Evolutionary conservation across 2,888 invertebrate species (phyloP).

Genomic region (Ischnus inquisitorius): DNA sequence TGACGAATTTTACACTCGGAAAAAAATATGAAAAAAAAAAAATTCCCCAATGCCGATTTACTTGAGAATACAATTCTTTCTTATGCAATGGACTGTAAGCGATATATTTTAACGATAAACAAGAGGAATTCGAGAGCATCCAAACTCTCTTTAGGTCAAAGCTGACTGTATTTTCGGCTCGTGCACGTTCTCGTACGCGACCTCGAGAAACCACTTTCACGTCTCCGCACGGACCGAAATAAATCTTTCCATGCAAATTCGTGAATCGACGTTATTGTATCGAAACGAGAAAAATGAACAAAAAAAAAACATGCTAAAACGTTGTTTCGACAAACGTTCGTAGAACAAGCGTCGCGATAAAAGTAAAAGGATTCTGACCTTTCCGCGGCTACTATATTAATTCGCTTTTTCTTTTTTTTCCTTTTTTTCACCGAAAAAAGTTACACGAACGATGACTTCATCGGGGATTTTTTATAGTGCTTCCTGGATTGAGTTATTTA

Average conservation of each 20-base stretch:
- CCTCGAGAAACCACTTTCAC: slow-evolving; percentile 63
- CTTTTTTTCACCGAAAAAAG: background rate
- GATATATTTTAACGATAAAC: background rate
- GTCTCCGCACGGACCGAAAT: slow-evolving; percentile 21
- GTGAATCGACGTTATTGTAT: background rate
- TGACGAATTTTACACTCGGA: background rate
- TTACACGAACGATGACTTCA: slow-evolving; percentile 2
- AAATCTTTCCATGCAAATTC: slow-evolving; percentile 30
- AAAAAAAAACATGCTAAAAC: slow-evolving; percentile 22
- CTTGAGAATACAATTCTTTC: background rate
- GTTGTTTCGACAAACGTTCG: slow-evolving; percentile 30
- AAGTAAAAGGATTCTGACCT: slow-evolving; percentile 49
- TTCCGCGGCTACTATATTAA: slow-evolving; percentile 11
- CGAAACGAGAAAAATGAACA: background rate
- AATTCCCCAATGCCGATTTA: slow-evolving; percentile 5
- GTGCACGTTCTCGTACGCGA: slow-evolving; percentile 29
- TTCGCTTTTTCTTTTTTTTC: background rate
- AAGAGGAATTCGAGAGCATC: slow-evolving; percentile 25
- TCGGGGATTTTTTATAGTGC: background rate
- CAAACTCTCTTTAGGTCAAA: slow-evolving; percentile 52
- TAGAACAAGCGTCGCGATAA: background rate
- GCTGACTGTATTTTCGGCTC: slow-evolving; percentile 44
- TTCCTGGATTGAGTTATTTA: slow-evolving; percentile 19
- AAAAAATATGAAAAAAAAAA: slow-evolving; percentile 18
- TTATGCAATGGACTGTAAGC: background rate